Evolutionary conservation across 2,797 vertebrate genomes (phyloP).

Genomic region (Manis crassicaudata): DNA sequence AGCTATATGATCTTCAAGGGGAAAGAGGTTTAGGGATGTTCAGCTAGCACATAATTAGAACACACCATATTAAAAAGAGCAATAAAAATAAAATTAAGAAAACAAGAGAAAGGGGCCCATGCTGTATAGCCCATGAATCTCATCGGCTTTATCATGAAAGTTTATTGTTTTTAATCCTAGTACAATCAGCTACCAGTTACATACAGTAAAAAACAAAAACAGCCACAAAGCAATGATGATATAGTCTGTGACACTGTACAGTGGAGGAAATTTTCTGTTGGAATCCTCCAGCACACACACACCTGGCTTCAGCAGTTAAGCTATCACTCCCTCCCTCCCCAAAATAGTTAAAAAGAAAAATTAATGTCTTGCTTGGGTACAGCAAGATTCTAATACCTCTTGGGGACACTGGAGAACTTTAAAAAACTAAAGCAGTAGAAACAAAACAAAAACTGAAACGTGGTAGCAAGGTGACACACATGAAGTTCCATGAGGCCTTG

Average conservation of each 20-base stretch:
- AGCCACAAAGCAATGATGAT: slow-evolving; percentile 87
- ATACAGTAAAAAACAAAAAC: slow-evolving; percentile 90
- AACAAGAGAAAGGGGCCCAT: slow-evolving; percentile 80
- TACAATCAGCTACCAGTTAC: slow-evolving; percentile 89
- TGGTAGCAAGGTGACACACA: slow-evolving; percentile 85
- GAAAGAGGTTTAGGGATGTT: slow-evolving; percentile 63
- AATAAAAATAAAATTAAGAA: slow-evolving; percentile 72
- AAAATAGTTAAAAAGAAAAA: slow-evolving; percentile 85
- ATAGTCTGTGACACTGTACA: slow-evolving; percentile 85
- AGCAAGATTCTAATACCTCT: slow-evolving; percentile 82
- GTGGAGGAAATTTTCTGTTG: slow-evolving; percentile 80
- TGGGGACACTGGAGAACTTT: slow-evolving; percentile 83
- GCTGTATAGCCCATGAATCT: slow-evolving; percentile 80
- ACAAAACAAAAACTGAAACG: slow-evolving; percentile 80
- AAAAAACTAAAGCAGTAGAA: slow-evolving; percentile 84
- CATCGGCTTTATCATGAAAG: slow-evolving; percentile 86
- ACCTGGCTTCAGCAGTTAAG: slow-evolving; percentile 83
- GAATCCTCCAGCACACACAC: slow-evolving; percentile 80
- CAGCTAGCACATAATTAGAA: slow-evolving; percentile 60
- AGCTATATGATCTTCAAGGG: not conserved
- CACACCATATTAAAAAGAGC: slow-evolving; percentile 76
- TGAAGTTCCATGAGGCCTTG: slow-evolving; percentile 80
- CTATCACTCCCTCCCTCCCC: slow-evolving; percentile 81
- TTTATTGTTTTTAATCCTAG: slow-evolving; percentile 89
- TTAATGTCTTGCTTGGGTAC: slow-evolving; percentile 82